These are phyloP conservation scores for Tachystola acroxantha DNA, from an alignment of 2,888 invertebrate species.

Conservation along the genomic window DNA sequence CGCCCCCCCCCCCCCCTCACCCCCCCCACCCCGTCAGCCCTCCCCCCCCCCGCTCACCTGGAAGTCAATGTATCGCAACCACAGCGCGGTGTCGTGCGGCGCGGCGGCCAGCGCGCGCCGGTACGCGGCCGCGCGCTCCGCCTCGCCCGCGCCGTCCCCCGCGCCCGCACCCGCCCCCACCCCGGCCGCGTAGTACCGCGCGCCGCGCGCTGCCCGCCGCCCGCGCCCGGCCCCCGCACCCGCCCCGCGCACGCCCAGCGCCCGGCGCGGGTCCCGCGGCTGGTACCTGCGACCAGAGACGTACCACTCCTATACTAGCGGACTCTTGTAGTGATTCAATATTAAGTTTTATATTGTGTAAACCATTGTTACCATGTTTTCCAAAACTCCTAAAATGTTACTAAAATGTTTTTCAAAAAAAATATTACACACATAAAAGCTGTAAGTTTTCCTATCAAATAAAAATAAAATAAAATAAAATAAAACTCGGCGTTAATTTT, in stretches of 20 bases:
- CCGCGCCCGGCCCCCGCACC: constrained; percentile 4
- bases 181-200: constrained; percentile 16
- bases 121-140: constrained; percentile 33
- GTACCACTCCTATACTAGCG: too few relatives aligned
- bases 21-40: neutral
- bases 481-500: too few relatives aligned
- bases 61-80: constrained; percentile 48
- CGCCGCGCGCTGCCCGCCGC: constrained; percentile 11
- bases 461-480: too few relatives aligned
- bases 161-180: constrained; percentile 12
- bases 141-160: constrained; percentile 17
- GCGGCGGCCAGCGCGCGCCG: constrained; percentile 34
- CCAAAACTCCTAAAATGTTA: too few relatives aligned
- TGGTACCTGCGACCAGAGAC: constrained; percentile 1
- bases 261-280: constrained; percentile 6
- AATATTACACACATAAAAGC: too few relatives aligned
- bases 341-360: too few relatives aligned
- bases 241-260: constrained; percentile 2
- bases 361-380: too few relatives aligned
- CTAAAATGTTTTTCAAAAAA: too few relatives aligned
- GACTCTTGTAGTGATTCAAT: too few relatives aligned
- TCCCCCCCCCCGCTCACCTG: constrained; percentile 31
- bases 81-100: constrained; percentile 38
- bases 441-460: too few relatives aligned
- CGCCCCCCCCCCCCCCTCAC: neutral